Conservation (phyloP, 2,113 vertebrate species). For the Tachuris rubrigastra region DNA sequence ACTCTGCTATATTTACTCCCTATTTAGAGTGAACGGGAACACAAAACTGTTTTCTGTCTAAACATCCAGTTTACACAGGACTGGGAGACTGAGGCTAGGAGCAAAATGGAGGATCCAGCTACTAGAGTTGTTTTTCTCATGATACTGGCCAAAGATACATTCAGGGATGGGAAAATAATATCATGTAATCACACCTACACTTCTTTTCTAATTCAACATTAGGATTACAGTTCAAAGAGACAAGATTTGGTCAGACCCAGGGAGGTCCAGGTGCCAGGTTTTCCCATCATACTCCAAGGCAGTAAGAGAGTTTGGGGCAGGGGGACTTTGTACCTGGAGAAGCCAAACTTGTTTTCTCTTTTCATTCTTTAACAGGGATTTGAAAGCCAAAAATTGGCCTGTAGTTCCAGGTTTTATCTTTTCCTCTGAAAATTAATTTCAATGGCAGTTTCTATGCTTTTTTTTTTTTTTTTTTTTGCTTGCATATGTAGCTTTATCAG, state of each 20-base stretch:
- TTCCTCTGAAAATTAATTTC: constrained; percentile 14
- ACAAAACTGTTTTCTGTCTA: not conserved
- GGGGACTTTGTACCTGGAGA: not conserved
- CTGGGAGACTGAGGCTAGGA: not conserved
- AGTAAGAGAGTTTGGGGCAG: not conserved
- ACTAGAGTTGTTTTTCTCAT: not conserved
- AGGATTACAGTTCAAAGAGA: not conserved
- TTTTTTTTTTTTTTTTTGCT: not conserved
- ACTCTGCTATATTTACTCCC: not conserved
- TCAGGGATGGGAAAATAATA: not conserved
- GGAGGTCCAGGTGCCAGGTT: not conserved
- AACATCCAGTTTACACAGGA: not conserved
- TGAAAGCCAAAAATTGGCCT: not conserved
- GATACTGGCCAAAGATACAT: accelerated
- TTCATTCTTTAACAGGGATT: not conserved
- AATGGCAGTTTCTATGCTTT: not conserved
- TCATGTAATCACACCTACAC: not conserved
- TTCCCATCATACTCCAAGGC: not conserved
- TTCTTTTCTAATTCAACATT: not conserved
- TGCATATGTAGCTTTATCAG: constrained; percentile 6
- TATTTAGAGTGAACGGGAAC: not conserved
- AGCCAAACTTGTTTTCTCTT: not conserved
- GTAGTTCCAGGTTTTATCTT: constrained; percentile 36
- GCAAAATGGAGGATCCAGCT: not conserved
- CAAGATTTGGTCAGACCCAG: not conserved